Percentiles rank a stretch among this genome's conserved stretches.
phyloP scores from a whole-genome alignment of 1,140 invertebrate species.

The Heliconius hermathena region DNA sequence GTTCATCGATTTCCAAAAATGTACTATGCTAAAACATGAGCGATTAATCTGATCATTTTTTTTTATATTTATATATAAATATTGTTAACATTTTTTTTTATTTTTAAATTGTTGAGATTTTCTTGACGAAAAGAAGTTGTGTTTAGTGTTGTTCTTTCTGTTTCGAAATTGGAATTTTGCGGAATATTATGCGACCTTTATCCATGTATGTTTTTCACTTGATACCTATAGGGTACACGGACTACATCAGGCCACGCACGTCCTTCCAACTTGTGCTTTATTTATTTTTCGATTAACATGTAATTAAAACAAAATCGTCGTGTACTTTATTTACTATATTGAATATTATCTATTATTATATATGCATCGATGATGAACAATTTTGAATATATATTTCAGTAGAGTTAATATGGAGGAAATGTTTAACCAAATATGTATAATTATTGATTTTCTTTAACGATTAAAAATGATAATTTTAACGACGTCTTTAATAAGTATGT shows the following conservation, averaged over 20 bases:
- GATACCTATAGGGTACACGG: background rate
- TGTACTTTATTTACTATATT: constrained; percentile 1
- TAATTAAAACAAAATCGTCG: background rate
- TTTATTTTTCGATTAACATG: constrained; percentile 10
- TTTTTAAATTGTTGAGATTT: too few relatives aligned
- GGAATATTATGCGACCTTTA: background rate
- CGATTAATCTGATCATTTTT: too few relatives aligned
- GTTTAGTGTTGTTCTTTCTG: too few relatives aligned
- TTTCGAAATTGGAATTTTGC: background rate
- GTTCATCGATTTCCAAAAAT: too few relatives aligned
- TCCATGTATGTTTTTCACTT: background rate
- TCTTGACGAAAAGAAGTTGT: too few relatives aligned
- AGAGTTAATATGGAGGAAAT: background rate
- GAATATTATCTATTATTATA: background rate
- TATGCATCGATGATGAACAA: background rate
- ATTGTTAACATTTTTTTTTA: too few relatives aligned
- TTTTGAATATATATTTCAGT: background rate
- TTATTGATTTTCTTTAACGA: background rate
- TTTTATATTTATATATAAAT: too few relatives aligned
- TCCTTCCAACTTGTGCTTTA: constrained; percentile 12
- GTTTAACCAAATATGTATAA: background rate
- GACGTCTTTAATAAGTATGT: background rate
- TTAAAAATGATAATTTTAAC: background rate
- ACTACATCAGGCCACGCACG: background rate
- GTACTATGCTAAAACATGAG: too few relatives aligned